Conservation (phyloP, 2,797 vertebrate genomes). For the Sarcoramphus papa region DNA sequence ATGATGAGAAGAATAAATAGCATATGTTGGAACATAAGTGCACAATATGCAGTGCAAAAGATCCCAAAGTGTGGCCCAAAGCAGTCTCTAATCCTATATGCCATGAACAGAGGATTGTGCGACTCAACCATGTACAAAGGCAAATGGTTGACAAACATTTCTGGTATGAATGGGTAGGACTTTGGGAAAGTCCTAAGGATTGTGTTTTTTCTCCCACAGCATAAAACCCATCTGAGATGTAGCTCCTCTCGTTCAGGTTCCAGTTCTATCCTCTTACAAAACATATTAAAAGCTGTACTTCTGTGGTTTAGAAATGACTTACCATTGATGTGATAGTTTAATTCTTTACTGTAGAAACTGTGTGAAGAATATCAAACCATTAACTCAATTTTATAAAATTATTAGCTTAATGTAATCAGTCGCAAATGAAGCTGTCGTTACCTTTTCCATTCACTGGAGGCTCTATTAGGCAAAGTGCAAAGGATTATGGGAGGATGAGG, state of each 20-base stretch:
- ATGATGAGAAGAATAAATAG: not conserved
- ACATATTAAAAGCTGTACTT: not conserved
- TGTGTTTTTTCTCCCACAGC: not conserved
- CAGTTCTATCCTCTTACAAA: not conserved
- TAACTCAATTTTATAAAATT: not conserved
- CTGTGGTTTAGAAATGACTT: not conserved
- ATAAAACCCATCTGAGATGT: not conserved
- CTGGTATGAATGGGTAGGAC: not conserved
- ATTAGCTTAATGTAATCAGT: not conserved
- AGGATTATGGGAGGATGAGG: not conserved
- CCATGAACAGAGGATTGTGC: not conserved
- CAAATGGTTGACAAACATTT: not conserved
- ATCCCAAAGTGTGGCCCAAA: not conserved
- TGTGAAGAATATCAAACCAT: not conserved
- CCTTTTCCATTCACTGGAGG: not conserved
- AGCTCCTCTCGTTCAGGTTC: not conserved
- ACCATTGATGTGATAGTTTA: not conserved
- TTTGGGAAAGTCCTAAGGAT: not conserved
- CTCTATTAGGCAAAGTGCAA: not conserved
- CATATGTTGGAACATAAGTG: fast-evolving
- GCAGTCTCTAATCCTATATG: too few species aligned
- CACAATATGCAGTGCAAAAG: not conserved
- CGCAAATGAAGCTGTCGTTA: fast-evolving
- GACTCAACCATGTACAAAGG: not conserved
- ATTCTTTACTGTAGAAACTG: not conserved